Percentiles rank a stretch among this genome's conserved stretches.
phyloP scores from a whole-genome alignment of 2,797 vertebrate genomes.

The Macroramphosus scolopax region DNA sequence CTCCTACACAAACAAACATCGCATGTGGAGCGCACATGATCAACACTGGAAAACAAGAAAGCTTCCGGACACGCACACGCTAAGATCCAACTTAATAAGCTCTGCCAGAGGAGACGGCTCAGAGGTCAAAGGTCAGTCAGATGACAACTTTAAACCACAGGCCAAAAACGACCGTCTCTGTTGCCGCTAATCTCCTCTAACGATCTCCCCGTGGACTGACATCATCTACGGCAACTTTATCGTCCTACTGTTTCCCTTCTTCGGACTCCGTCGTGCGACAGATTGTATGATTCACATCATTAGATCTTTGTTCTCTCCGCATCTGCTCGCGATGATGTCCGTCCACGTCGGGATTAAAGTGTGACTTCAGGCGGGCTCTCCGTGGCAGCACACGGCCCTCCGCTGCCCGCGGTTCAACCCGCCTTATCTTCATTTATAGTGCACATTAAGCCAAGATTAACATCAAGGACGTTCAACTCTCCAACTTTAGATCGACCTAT shows the following conservation, averaged over 20 bases:
- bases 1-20: slow-evolving; percentile 18
- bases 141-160: slow-evolving; percentile 44
- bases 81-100: slow-evolving; percentile 23
- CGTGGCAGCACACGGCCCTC: not conserved
- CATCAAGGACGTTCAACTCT: slow-evolving; percentile 29
- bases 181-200: slow-evolving; percentile 55
- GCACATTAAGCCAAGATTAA: slow-evolving; percentile 22
- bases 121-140: slow-evolving; percentile 36
- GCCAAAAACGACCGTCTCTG: slow-evolving; percentile 39
- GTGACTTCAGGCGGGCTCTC: slow-evolving; percentile 12
- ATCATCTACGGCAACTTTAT: slow-evolving; percentile 16
- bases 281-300: slow-evolving; percentile 28
- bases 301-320: slow-evolving; percentile 1
- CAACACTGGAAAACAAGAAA: slow-evolving; percentile 17
- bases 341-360: slow-evolving; percentile 2
- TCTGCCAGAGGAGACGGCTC: slow-evolving; percentile 12
- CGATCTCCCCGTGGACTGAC: slow-evolving; percentile 42
- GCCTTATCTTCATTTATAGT: slow-evolving; percentile 16
- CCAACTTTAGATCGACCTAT: slow-evolving; percentile 31
- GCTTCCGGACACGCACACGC: slow-evolving; percentile 11
- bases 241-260: slow-evolving; percentile 14
- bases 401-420: slow-evolving; percentile 5
- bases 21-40: slow-evolving; percentile 17
- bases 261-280: slow-evolving; percentile 9
- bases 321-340: slow-evolving; percentile 27